Evolutionary conservation across 2,797 vertebrate genomes (phyloP).

Genomic region (Chrosomus eos): DNA sequence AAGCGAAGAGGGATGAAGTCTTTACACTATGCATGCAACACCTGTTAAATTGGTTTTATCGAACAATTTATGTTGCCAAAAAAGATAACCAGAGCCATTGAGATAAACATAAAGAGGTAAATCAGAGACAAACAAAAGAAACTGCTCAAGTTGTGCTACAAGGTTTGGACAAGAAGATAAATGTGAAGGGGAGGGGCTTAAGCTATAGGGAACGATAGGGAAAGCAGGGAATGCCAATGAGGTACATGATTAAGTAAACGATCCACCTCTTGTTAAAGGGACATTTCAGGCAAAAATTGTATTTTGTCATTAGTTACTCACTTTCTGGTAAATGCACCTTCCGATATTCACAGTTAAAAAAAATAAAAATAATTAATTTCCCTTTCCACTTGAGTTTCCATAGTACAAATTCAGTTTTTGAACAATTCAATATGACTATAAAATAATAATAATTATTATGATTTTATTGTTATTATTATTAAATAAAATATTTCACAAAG

Average conservation of each 20-base stretch:
- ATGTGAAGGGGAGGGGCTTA: constrained; percentile 16
- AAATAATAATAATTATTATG: background rate
- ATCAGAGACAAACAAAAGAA: constrained; percentile 24
- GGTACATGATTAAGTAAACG: no score
- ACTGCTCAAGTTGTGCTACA: background rate
- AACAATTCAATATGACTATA: background rate
- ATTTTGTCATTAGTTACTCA: background rate
- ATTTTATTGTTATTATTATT: background rate
- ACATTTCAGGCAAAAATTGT: no score
- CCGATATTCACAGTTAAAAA: no score
- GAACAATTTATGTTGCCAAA: background rate
- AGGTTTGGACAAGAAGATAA: constrained; percentile 18
- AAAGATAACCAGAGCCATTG: background rate
- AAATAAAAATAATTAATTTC: no score
- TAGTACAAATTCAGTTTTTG: background rate
- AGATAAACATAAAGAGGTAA: constrained; percentile 8
- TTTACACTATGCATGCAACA: background rate
- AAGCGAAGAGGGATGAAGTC: background rate
- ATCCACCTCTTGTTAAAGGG: no score
- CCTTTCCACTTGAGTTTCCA: background rate
- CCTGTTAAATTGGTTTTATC: constrained; percentile 26
- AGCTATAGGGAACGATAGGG: background rate
- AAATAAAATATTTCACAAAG: background rate
- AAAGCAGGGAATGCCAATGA: constrained; percentile 24
- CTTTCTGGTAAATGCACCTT: background rate